These are phyloP conservation scores for Euzetes globulus DNA, from an alignment of 2,888 invertebrate genomes.

Conservation along the genomic window DNA sequence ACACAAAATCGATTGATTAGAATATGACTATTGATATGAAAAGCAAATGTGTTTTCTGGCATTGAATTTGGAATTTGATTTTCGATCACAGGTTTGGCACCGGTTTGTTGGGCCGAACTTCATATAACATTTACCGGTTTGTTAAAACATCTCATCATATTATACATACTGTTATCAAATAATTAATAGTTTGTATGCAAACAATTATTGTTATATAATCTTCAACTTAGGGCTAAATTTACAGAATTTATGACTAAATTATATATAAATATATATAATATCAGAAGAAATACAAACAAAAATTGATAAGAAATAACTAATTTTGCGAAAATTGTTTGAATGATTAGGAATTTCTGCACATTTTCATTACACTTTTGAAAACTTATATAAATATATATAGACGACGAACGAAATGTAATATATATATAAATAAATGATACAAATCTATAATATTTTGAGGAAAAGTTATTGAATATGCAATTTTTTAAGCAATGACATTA, in stretches of 20 bases:
- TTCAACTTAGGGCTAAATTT: not conserved
- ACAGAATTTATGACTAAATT: too few species aligned
- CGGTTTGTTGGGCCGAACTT: conserved; percentile 8
- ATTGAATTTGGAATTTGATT: not conserved
- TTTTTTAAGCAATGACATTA: not conserved
- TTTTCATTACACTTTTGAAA: not conserved
- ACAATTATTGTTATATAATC: not conserved
- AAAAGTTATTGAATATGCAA: conserved; percentile 5
- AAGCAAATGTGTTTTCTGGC: not conserved
- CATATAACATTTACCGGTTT: not conserved
- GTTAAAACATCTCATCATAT: not conserved
- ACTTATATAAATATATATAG: not conserved
- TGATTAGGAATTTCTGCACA: too few species aligned
- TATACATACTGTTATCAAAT: not conserved
- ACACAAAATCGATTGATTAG: not conserved
- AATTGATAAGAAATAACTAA: too few species aligned
- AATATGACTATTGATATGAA: not conserved
- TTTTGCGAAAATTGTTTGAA: too few species aligned
- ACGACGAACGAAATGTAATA: not conserved
- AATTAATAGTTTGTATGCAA: conserved; percentile 7
- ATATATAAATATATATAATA: too few species aligned
- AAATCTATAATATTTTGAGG: conserved; percentile 3
- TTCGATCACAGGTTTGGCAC: not conserved
- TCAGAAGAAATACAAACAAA: too few species aligned
- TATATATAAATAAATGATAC: not conserved